Conservation (phyloP, 2,888 invertebrate genomes). For the Thereva unica region DNA sequence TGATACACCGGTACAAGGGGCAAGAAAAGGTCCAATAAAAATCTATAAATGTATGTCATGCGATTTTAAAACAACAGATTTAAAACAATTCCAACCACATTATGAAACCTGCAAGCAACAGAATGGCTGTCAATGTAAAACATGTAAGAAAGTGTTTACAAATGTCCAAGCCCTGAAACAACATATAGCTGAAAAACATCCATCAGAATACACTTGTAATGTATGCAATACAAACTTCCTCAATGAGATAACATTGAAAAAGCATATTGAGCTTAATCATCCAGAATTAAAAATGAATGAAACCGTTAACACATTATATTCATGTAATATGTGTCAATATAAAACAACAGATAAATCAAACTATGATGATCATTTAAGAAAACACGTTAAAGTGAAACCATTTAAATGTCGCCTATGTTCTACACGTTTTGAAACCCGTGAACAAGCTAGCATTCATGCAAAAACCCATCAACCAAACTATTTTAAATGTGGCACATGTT, state of each 20-base stretch:
- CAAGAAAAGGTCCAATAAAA: slow-evolving; percentile 50
- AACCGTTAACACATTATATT: slow-evolving; percentile 47
- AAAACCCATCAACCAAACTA: slow-evolving; percentile 58
- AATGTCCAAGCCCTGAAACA: slow-evolving; percentile 55
- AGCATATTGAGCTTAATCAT: slow-evolving; percentile 58
- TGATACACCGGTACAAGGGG: slow-evolving; percentile 47
- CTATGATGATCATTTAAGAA: slow-evolving; percentile 57
- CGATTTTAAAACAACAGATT: slow-evolving; percentile 58
- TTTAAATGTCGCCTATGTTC: slow-evolving; percentile 59
- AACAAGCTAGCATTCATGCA: slow-evolving; percentile 57
- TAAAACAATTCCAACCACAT: slow-evolving; percentile 57
- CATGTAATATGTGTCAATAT: slow-evolving; percentile 57
- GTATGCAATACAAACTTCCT: slow-evolving; percentile 56
- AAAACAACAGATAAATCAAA: slow-evolving; percentile 56
- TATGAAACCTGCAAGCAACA: slow-evolving; percentile 58
- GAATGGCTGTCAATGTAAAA: slow-evolving; percentile 52
- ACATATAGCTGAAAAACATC: slow-evolving; percentile 56
- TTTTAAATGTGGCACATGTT: slow-evolving; percentile 58
- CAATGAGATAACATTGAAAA: slow-evolving; percentile 54
- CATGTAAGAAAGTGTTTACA: slow-evolving; percentile 56
- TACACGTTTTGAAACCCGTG: slow-evolving; percentile 57
- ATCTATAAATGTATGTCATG: slow-evolving; percentile 58
- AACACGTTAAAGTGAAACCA: slow-evolving; percentile 58
- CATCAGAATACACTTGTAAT: slow-evolving; percentile 49
- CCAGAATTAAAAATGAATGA: slow-evolving; percentile 40